A percentile compares a stretch with the other conserved stretches of the same genome.
Conservation (phyloP, 2,888 invertebrate species). For the Drosophila flavopinicola region DNA sequence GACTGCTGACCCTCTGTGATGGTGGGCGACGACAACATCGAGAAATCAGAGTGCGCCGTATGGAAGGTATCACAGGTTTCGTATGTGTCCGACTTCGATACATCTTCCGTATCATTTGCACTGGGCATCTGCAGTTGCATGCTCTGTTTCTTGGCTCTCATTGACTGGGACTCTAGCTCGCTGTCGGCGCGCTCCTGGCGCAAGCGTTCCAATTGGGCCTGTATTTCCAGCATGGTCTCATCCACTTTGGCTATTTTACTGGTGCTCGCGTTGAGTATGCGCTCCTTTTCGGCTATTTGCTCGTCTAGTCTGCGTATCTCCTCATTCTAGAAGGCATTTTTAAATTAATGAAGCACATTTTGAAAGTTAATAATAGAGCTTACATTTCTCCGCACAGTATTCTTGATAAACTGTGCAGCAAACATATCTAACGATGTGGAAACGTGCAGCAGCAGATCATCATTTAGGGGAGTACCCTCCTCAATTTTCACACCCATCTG, state of each 20-base stretch:
- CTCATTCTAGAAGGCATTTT: slow-evolving; percentile 86
- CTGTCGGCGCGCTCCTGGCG: slow-evolving; percentile 79
- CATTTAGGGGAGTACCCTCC: slow-evolving; percentile 85
- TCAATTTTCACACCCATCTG: slow-evolving; percentile 86
- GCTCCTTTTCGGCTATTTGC: slow-evolving; percentile 86
- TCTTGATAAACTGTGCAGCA: slow-evolving; percentile 87
- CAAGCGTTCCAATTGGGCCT: slow-evolving; percentile 87
- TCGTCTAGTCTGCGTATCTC: slow-evolving; percentile 89
- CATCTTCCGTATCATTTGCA: slow-evolving; percentile 72
- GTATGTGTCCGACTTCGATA: slow-evolving; percentile 81
- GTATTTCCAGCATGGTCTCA: slow-evolving; percentile 88
- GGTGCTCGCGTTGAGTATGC: slow-evolving; percentile 87
- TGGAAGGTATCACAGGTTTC: slow-evolving; percentile 89
- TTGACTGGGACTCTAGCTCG: slow-evolving; percentile 63
- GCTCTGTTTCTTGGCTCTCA: slow-evolving; percentile 70
- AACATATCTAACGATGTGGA: slow-evolving; percentile 88
- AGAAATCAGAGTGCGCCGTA: slow-evolving; percentile 88
- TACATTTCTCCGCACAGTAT: slow-evolving; percentile 90
- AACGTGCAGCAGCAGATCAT: slow-evolving; percentile 87
- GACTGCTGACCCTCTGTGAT: slow-evolving; percentile 77
- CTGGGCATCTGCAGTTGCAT: slow-evolving; percentile 87
- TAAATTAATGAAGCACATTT: fast-evolving
- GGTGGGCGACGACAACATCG: slow-evolving; percentile 82
- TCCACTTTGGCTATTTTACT: slow-evolving; percentile 89
- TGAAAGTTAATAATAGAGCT: slow-evolving; percentile 73